Conservation (phyloP, 1,140 invertebrate genomes). For the Maconellicoccus hirsutus region DNA sequence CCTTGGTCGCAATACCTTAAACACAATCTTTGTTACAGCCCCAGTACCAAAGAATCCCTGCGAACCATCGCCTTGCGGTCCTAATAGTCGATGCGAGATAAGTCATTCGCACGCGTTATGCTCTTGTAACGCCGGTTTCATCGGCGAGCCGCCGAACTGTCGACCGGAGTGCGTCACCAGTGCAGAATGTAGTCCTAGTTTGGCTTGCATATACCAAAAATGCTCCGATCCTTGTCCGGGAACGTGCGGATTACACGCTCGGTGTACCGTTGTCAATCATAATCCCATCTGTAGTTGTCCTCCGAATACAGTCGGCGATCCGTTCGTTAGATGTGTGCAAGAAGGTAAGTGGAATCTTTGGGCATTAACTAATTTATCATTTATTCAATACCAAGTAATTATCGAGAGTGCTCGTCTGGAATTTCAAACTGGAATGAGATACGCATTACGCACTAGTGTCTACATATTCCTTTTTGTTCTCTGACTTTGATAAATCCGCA, state of each 20-base stretch:
- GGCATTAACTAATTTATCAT: too few species aligned
- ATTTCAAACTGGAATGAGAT: too few species aligned
- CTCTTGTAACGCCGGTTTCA: conserved; percentile 60
- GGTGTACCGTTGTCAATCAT: conserved; percentile 68
- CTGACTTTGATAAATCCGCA: too few species aligned
- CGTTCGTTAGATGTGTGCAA: conserved; percentile 59
- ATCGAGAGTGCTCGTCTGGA: too few species aligned
- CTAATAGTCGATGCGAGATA: conserved; percentile 63
- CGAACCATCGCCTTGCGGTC: conserved; percentile 65
- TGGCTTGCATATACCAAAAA: conserved; percentile 66
- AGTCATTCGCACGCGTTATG: conserved; percentile 57
- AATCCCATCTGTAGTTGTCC: conserved; percentile 76
- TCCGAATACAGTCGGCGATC: conserved; percentile 61
- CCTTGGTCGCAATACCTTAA: background rate
- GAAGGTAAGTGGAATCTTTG: conserved; percentile 44
- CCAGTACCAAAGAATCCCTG: conserved; percentile 51
- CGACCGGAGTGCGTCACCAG: conserved; percentile 67
- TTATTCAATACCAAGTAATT: too few species aligned
- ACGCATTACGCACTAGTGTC: too few species aligned
- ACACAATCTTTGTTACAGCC: conserved; percentile 32
- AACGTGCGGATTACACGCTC: conserved; percentile 63
- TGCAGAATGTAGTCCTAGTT: conserved; percentile 56
- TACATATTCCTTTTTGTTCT: too few species aligned
- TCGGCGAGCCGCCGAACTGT: conserved; percentile 61
- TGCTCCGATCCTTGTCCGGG: conserved; percentile 69